phyloP scores from a whole-genome alignment of 2,888 invertebrate genomes.

The Clanis bilineata region DNA sequence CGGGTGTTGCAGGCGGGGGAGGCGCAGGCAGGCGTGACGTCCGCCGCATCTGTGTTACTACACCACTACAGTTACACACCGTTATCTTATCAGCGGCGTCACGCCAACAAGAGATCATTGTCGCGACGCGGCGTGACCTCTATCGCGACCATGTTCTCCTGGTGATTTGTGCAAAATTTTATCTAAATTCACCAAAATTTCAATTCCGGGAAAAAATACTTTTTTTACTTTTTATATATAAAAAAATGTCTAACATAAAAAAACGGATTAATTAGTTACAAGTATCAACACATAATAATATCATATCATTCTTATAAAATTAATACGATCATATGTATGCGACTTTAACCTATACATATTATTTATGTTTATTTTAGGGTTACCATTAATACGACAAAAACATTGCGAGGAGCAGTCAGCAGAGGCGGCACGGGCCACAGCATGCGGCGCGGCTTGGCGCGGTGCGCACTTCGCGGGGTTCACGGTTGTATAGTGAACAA shows the following conservation, averaged over 20 bases:
- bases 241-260: background rate
- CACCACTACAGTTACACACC: slow-evolving; percentile 44
- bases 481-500: background rate
- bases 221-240: background rate
- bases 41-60: slow-evolving; percentile 54
- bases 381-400: too few relatives aligned
- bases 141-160: slow-evolving; percentile 49
- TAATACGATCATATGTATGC: too few relatives aligned
- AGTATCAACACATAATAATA: background rate
- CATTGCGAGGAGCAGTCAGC: too few relatives aligned
- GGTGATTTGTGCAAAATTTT: slow-evolving; percentile 51
- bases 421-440: too few relatives aligned
- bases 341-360: too few relatives aligned
- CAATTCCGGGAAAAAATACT: too few relatives aligned
- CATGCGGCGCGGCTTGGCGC: too few relatives aligned
- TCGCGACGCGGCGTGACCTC: slow-evolving; percentile 36
- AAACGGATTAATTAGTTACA: too few relatives aligned
- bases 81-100: slow-evolving; percentile 64
- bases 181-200: slow-evolving; percentile 45
- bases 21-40: slow-evolving; percentile 55
- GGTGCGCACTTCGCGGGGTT: too few relatives aligned
- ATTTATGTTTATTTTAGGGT: too few relatives aligned
- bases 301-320: too few relatives aligned
- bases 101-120: slow-evolving; percentile 39
- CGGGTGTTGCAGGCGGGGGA: slow-evolving; percentile 37